Base-by-base conservation (phyloP, 2,113 vertebrate genomes). In the Zootoca vivipara region DNA sequence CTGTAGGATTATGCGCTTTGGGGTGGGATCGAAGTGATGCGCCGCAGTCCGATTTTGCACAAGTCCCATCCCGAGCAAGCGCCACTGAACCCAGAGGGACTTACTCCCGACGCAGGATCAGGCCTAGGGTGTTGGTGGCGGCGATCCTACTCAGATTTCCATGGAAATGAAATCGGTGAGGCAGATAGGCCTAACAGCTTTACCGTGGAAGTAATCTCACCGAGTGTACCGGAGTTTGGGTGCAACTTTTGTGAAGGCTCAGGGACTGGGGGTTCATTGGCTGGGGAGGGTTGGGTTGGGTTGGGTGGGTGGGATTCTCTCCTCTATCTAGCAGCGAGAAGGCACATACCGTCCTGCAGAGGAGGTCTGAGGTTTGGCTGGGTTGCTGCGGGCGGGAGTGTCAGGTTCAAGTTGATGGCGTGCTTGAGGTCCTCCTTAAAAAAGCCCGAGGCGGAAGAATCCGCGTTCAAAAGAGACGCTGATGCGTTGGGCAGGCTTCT, bases 271-370 rank as follows among this genome's bases (percentile, higher is more conserved):
- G 1, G 1, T 24, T 7, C 9, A 9, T 35, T 12, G 16, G 69
- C 30, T 28, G 28, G 30, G 82, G 38, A 62, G 18, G 26, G 9
- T 22, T 20, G 30, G 26, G 9, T 22, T 20, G 30, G 26, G 26
- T 38, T 7, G 28, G 40, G 3, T 30, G 26, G 28, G 12, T 2
- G 69, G 52, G 38, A 2, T 16, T 46, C 15, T 52, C 6, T 28
- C 77, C 77, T 24, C 33, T 58, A 13, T 24, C 33, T 58, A 13
- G 42, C 42, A 58, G 30, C 64, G 7, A 38, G 8, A 28, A 12
- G 90, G 86, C 93, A 3, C 15, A 92, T 98, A 99, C 98, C 98
- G 96, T 98, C 97, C 94, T 96, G 95, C 95, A 97, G 97, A 85
- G 97, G 96, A 94, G 97, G 95, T 96, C 98, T 97, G 97, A 96